Conservation (phyloP, 2,797 vertebrate species). For the Jordanella pulchra region DNA sequence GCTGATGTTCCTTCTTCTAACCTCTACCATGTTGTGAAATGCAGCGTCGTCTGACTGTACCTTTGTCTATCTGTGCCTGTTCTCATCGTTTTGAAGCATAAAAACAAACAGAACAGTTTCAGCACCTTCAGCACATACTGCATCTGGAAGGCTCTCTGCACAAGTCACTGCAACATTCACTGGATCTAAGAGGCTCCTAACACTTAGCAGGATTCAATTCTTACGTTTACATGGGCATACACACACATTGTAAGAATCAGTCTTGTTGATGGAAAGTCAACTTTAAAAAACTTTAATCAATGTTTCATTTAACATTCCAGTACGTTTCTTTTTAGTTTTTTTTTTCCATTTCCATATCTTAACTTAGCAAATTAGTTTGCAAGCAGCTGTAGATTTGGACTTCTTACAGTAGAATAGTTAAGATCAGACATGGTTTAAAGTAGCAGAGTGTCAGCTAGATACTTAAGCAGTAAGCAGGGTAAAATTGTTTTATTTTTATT, state of each 20-base stretch:
- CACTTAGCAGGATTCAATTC: not conserved
- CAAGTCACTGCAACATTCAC: not conserved
- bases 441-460: not conserved
- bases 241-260: not conserved
- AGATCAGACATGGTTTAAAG: not conserved
- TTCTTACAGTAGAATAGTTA: not conserved
- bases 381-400: not conserved
- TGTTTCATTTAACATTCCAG: not conserved
- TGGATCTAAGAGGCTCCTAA: not conserved
- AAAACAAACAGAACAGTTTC: constrained; percentile 32
- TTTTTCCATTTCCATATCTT: not conserved
- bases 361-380: not conserved
- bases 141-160: not conserved
- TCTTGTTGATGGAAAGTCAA: not conserved
- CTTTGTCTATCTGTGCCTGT: constrained; percentile 25
- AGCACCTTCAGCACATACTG: constrained; percentile 29
- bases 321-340: not conserved
- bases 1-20: constrained; percentile 54
- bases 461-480: not conserved
- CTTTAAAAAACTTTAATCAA: not conserved
- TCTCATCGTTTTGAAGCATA: not conserved
- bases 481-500: too few relatives aligned
- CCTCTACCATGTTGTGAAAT: constrained; percentile 36
- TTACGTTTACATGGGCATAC: not conserved
- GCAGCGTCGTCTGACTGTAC: constrained; percentile 32